Percentiles rank a stretch among this genome's conserved stretches.
These are phyloP conservation scores for Psittacula echo DNA, from an alignment of 2,797 vertebrate species.

Conservation along the genomic window DNA sequence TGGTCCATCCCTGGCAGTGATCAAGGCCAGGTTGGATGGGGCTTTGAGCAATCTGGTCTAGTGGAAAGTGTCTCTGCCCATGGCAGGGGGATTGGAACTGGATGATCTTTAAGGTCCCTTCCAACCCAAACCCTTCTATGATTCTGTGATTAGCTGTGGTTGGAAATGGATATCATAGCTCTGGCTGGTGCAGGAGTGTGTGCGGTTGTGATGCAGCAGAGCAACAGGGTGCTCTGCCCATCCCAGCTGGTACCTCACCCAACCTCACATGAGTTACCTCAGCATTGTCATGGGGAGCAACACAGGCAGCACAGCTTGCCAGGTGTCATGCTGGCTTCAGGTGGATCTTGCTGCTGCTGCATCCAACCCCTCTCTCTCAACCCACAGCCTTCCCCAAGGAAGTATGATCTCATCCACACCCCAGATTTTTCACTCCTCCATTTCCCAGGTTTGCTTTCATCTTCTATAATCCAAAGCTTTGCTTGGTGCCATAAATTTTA, in stretches of 20 bases:
- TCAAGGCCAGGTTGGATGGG: background rate
- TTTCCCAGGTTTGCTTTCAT: background rate
- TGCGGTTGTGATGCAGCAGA: background rate
- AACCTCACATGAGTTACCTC: background rate
- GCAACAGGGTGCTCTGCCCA: background rate
- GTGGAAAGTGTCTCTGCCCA: background rate
- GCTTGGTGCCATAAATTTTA: background rate
- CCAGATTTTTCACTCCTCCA: background rate
- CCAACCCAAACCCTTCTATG: background rate
- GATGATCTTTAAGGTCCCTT: background rate
- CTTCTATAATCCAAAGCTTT: background rate
- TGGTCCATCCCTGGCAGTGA: background rate
- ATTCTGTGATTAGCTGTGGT: background rate
- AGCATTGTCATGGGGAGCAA: background rate
- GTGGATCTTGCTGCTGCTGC: background rate
- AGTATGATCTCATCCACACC: background rate
- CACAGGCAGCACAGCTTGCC: rapidly evolving
- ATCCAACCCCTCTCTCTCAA: background rate
- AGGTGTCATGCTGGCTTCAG: background rate
- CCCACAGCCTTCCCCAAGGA: background rate
- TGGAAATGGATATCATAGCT: background rate
- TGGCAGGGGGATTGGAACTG: background rate
- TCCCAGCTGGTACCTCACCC: background rate
- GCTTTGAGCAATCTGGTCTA: background rate
- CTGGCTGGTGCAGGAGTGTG: background rate